Evolutionary conservation across 2,888 invertebrate genomes (phyloP), one percentile per base, ranked within the genome.

Genomic region (Cryptocephalus moraei): DNA sequence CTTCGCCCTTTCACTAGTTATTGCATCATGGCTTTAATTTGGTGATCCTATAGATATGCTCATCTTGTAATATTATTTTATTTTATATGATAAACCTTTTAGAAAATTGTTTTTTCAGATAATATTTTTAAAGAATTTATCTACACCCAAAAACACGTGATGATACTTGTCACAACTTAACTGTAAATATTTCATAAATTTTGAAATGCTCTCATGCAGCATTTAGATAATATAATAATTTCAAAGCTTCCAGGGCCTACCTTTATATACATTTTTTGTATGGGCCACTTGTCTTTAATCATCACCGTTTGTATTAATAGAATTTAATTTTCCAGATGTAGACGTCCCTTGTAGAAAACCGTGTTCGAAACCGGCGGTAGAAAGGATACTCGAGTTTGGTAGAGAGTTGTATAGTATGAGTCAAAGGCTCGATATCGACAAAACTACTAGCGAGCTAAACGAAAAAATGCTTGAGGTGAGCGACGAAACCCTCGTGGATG

Each of bases 371-470:
- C 81, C 84, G 46, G 91, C 91, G 9, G 88, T 95, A 55, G 92
- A 95, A 73, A 82, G 90, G 62, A 93, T 96, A 82, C 76, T 96
- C 58, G 86, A 91, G 65, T 96, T 94, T 72, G 96, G 96, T 13
- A 82, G 89, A 60, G 94, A 95, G 67, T 78, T 96, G 56, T 91
- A 93, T 70, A 83, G 87, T 58, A 88, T 94, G 82, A 92, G 91
- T 68, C 86, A 89, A 66, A 80, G 82, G 58, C 73, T 95, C 58
- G 81, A 84, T 61, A 82, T 85, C 64, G 87, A 91, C 64, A 83
- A 84, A 65, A 86, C 84, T 55, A 86, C 86, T 69, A 85, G 81
- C 72, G 85, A 85, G 63, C 75, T 76, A 53, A 89, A 91, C 73
- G 89, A 91, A 70, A 87, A 91, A 73, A 91, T 94, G 86, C 77